These are phyloP conservation scores for Dermochelys coriacea DNA, from an alignment of 2,797 vertebrate species.

Conservation along the genomic window DNA sequence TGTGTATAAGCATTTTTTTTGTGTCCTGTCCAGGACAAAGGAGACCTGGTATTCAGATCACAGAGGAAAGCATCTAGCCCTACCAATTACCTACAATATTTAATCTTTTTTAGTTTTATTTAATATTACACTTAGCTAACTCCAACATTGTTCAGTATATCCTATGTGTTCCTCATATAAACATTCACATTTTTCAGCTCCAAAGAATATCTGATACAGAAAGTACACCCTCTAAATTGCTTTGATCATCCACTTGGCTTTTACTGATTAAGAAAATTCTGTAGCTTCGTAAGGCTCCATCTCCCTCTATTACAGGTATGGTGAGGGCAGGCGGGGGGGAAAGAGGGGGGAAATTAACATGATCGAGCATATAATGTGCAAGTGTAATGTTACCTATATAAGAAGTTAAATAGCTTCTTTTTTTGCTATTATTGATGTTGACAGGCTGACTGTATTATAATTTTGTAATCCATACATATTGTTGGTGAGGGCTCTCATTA, in stretches of 20 bases:
- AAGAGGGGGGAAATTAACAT: neutral
- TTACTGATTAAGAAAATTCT: slow-evolving; percentile 45
- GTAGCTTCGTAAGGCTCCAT: slow-evolving; percentile 43
- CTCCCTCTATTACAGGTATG: slow-evolving; percentile 14
- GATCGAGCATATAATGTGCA: neutral
- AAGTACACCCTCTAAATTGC: slow-evolving; percentile 12
- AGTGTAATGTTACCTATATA: neutral
- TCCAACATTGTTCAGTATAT: neutral
- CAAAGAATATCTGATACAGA: slow-evolving; percentile 2
- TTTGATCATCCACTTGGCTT: slow-evolving; percentile 50
- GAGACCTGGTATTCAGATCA: neutral
- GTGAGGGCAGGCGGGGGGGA: neutral
- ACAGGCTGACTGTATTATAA: slow-evolving; percentile 33
- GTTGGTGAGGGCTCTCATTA: slow-evolving; percentile 22
- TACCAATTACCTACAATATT: neutral
- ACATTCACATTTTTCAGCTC: slow-evolving; percentile 35
- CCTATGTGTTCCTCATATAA: neutral
- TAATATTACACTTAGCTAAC: neutral
- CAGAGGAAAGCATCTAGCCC: neutral
- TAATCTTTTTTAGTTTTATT: slow-evolving; percentile 40
- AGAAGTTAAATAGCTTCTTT: slow-evolving; percentile 19
- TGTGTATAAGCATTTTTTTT: neutral
- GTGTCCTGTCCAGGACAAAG: neutral
- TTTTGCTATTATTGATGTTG: slow-evolving; percentile 33
- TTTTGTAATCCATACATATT: slow-evolving; percentile 39